These are phyloP conservation scores for Selenia dentaria DNA, from an alignment of 2,888 invertebrate species.

Conservation along the genomic window DNA sequence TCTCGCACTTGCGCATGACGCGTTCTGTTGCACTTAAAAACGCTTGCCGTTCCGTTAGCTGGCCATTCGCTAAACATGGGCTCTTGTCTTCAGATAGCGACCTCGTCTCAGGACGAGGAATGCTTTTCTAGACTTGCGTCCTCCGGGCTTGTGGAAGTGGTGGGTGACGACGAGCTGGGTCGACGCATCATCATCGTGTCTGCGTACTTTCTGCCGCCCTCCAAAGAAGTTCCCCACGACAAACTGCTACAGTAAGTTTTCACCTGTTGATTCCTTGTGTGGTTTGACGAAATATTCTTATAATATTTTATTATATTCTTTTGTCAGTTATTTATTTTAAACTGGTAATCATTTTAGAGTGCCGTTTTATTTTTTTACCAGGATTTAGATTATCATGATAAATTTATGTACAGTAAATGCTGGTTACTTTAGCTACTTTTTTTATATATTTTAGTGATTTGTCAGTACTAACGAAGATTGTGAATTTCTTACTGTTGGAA, in stretches of 20 bases:
- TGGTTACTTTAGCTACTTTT: no score
- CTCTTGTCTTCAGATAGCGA: slow-evolving; percentile 48
- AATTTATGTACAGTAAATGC: no score
- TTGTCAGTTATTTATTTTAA: no score
- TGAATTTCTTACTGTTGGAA: no score
- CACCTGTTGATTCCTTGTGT: no score
- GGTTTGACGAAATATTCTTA: no score
- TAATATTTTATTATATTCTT: no score
- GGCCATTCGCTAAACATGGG: neutral
- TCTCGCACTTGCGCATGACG: neutral
- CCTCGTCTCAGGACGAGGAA: slow-evolving; percentile 55
- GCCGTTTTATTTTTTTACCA: no score
- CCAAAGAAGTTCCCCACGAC: slow-evolving; percentile 88
- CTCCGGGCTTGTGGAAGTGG: slow-evolving; percentile 83
- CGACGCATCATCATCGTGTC: slow-evolving; percentile 98
- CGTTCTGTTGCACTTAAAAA: neutral
- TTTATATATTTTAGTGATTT: no score
- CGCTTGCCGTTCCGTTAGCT: neutral
- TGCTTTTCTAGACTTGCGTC: slow-evolving; percentile 59
- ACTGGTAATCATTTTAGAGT: no score
- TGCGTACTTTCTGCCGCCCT: slow-evolving; percentile 93
- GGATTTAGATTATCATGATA: no score
- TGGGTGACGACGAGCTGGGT: slow-evolving; percentile 89
- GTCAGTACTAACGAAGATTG: no score
- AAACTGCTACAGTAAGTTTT: slow-evolving; percentile 62